Evolutionary conservation across 2,113 vertebrate genomes (phyloP).

Genomic region (Pithys albifrons): DNA sequence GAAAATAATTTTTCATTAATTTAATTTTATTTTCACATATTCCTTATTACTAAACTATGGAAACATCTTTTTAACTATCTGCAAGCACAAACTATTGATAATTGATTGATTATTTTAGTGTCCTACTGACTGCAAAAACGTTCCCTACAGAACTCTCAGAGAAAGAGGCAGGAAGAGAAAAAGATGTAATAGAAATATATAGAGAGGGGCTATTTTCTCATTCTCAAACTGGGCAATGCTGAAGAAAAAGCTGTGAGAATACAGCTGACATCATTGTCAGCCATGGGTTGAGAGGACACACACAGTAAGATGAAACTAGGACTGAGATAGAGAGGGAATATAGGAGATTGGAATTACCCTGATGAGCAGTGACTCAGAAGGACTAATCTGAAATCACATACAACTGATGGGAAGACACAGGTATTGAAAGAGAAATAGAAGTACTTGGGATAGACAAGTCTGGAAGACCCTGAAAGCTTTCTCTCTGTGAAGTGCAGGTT

Average conservation of each 20-base stretch:
- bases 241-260: neutral
- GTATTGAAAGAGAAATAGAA: neutral
- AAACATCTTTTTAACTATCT: neutral
- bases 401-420: neutral
- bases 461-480: neutral
- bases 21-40: neutral
- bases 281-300: neutral
- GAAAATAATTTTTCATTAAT: neutral
- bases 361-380: neutral
- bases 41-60: neutral
- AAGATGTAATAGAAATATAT: neutral
- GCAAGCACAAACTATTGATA: neutral
- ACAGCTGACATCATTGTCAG: neutral
- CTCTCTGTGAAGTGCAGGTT: neutral
- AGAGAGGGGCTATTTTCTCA: neutral
- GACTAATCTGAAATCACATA: neutral
- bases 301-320: neutral
- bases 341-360: neutral
- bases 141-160: neutral
- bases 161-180: neutral
- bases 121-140: neutral
- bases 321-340: neutral
- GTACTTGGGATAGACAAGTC: neutral
- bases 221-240: neutral
- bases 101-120: neutral